Percentiles rank a stretch among this genome's conserved stretches.
phyloP scores from a whole-genome alignment of 2,113 vertebrate species.

The Psittacula cyanocephala region DNA sequence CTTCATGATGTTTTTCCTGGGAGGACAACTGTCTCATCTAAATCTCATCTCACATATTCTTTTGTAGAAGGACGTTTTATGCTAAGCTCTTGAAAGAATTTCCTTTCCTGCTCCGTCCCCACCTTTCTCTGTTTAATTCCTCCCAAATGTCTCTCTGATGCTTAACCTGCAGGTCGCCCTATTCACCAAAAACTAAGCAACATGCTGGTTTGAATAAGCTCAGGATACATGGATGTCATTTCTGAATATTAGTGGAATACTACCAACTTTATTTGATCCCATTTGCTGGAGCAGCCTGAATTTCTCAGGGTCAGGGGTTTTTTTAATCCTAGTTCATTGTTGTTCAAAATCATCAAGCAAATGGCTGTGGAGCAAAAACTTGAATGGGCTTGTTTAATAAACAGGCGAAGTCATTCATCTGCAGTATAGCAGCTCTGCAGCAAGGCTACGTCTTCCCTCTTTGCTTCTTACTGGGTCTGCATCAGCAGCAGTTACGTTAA shows the following conservation, averaged over 20 bases:
- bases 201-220: slow-evolving; percentile 45
- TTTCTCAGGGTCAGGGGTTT: slow-evolving; percentile 40
- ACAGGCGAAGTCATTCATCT: slow-evolving; percentile 49
- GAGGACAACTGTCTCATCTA: slow-evolving; percentile 34
- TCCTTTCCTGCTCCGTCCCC: background rate
- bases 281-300: background rate
- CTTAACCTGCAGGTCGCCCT: slow-evolving; percentile 22
- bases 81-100: slow-evolving; percentile 36
- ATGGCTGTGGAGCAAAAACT: slow-evolving; percentile 43
- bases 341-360: slow-evolving; percentile 53
- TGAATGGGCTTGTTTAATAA: slow-evolving; percentile 70
- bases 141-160: slow-evolving; percentile 29
- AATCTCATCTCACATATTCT: background rate
- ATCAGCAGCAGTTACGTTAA: background rate
- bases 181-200: slow-evolving; percentile 18
- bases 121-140: slow-evolving; percentile 21
- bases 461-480: background rate
- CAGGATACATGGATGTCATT: background rate
- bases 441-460: background rate
- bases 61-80: background rate
- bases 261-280: slow-evolving; percentile 35
- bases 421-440: slow-evolving; percentile 20
- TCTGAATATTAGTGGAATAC: background rate
- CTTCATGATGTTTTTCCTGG: slow-evolving; percentile 50
- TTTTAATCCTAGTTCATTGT: slow-evolving; percentile 61